phyloP scores from a whole-genome alignment of 2,797 vertebrate genomes.

The Schizopygopsis pylzovi region DNA sequence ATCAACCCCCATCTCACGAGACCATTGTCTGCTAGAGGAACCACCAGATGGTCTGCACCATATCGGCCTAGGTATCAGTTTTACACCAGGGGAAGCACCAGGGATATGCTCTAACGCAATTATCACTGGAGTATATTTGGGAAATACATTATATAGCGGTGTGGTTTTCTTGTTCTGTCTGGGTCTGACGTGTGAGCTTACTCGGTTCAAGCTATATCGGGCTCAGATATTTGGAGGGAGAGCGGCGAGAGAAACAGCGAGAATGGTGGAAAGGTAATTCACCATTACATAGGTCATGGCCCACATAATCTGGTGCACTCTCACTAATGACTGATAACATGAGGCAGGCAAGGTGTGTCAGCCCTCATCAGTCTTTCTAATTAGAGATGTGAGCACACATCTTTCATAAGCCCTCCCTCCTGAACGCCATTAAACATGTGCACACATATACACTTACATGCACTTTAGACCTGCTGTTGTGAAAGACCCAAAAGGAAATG shows the following conservation, averaged over 20 bases:
- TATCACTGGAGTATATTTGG: slow-evolving; percentile 62
- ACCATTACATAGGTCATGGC: slow-evolving; percentile 49
- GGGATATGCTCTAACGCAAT: slow-evolving; percentile 61
- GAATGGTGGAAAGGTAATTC: slow-evolving; percentile 47
- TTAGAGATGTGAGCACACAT: slow-evolving; percentile 61
- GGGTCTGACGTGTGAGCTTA: slow-evolving; percentile 38
- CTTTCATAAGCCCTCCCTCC: slow-evolving; percentile 50
- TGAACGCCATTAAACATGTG: slow-evolving; percentile 52
- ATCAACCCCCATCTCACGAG: slow-evolving; percentile 56
- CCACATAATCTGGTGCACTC: slow-evolving; percentile 58
- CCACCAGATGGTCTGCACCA: slow-evolving; percentile 67
- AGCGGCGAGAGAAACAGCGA: slow-evolving; percentile 17
- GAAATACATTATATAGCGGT: slow-evolving; percentile 55
- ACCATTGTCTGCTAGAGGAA: slow-evolving; percentile 60
- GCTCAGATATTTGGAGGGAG: slow-evolving; percentile 13
- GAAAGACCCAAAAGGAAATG: slow-evolving; percentile 51
- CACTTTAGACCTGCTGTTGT: slow-evolving; percentile 28
- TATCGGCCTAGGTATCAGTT: slow-evolving; percentile 65
- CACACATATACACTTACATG: slow-evolving; percentile 46
- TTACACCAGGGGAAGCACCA: slow-evolving; percentile 56
- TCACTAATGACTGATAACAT: slow-evolving; percentile 64
- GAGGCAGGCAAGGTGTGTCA: slow-evolving; percentile 64
- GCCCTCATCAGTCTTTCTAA: slow-evolving; percentile 67
- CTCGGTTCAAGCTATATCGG: slow-evolving; percentile 1
- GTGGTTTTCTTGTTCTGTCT: slow-evolving; percentile 45